Base-by-base conservation (phyloP, 2,888 invertebrate genomes). In the Aradus depressus region DNA sequence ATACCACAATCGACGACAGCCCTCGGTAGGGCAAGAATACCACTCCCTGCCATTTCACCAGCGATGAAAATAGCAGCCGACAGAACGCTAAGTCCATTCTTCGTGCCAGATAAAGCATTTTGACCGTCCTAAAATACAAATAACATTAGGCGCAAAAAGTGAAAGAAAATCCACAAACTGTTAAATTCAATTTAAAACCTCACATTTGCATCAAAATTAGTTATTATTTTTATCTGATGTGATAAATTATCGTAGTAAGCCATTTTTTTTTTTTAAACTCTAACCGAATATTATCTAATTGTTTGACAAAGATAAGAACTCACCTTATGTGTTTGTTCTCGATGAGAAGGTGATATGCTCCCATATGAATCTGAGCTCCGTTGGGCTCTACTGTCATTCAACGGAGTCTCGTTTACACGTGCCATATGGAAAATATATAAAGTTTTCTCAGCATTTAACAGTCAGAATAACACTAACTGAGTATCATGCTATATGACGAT, bases 41-140 rank as follows among this genome's bases (percentile, higher is more conserved):
- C 82, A 60, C 79, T 78, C 37, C 82, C 82, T 0, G 80, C 80
- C 75, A 82, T 80, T 66, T 81, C 81, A 0, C 80, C 81, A 0
- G 76, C 76, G 37, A 82, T 74, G 61, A 82, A 75, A 53, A 81
- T 67, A 1, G 77, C 73, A 0, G 80, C 75, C 54, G 77, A 66
- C 12, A 70, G 55, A 18, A 73, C 64, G 47, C 63, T 67, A 12
- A 74, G 61, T 0, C 73, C 72, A 58, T 65, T 25, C 47, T 44
- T 51, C 21, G 26, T 43, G 2, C 14, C 21, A 32, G 38, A 47
- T 14, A 23, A 38, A 25, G 32, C 35, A 26, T 38, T 26, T 26
- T n/a, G 14, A 1, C 25, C 2, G 18, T 47, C 47, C 47, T 47
- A 38, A 10, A 38, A 38, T 12, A 45, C 22, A 16, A 31, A 26